Percentiles rank a stretch among this genome's conserved stretches.
These are phyloP conservation scores for Sylvietta virens DNA, from an alignment of 2,113 vertebrate species.

Conservation along the genomic window DNA sequence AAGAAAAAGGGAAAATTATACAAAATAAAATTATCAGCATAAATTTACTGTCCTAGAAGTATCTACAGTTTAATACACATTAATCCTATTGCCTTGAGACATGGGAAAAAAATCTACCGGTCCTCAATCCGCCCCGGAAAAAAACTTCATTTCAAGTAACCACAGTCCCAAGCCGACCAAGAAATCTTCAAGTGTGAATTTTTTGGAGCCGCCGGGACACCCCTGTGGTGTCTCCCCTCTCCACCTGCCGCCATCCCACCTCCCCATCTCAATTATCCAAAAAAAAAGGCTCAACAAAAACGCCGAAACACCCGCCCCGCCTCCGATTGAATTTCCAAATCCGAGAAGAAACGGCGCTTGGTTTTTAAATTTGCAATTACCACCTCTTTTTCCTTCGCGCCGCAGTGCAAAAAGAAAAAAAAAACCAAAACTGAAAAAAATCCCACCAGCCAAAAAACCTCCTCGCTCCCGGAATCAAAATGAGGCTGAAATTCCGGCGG, in stretches of 20 bases:
- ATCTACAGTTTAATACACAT: slow-evolving; percentile 87
- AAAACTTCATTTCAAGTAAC: slow-evolving; percentile 84
- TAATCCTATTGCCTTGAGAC: slow-evolving; percentile 85
- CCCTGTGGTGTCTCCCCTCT: background rate
- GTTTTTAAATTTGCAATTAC: background rate
- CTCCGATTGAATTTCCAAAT: background rate
- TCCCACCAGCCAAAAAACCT: background rate
- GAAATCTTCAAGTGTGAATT: slow-evolving; percentile 74
- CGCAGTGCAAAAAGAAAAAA: background rate
- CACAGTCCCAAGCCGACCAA: slow-evolving; percentile 77
- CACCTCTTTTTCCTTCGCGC: background rate
- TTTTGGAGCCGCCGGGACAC: background rate
- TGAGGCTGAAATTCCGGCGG: background rate
- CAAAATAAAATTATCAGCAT: slow-evolving; percentile 87
- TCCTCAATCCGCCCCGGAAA: slow-evolving; percentile 77
- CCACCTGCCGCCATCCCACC: background rate
- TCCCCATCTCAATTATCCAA: background rate
- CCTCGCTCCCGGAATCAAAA: background rate
- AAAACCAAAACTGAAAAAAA: background rate
- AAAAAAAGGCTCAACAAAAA: background rate
- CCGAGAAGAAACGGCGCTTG: background rate
- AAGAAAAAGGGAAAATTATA: slow-evolving; percentile 70
- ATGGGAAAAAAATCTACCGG: slow-evolving; percentile 75
- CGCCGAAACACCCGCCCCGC: background rate
- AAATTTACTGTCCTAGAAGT: slow-evolving; percentile 84